Base-by-base conservation (phyloP, 2,113 vertebrate species). In the Tragelaphus imberbis region DNA sequence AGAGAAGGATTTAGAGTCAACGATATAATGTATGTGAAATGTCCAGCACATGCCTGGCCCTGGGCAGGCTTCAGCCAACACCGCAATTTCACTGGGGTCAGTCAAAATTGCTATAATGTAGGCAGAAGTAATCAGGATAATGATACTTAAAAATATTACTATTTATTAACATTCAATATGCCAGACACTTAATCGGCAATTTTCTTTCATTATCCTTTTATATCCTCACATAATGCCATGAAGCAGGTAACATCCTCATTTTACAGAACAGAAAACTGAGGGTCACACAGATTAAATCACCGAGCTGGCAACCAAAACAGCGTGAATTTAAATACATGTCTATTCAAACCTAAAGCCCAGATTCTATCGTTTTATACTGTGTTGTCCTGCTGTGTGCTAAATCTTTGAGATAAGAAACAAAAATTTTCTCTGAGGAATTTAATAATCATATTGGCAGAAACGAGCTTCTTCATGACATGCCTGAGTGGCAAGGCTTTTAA, bases 381-480 rank as follows among this genome's bases (percentile, higher is more conserved):
- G 25, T 33, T 87, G 44, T 75, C 58, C 85, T 71, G 79, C 30
- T 30, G 0, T 79, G 96, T 94, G 27, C 47, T 16, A 28, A 65
- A 40, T 91, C 79, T 92, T 6, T 91, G 61, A 30, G 87, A 59
- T 84, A 84, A 33, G 80, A 93, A 80, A n/a, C 5, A 17, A 96
- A 95, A n/a, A 77, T 75, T 17, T 96, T 89, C 16, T 82, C 49
- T 7, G 65, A 91, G 53, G 88, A 93, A 87, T 33, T 63, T 81
- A 97, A 85, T 88, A 90, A 92, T 80, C 90, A 44, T 63, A 82
- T 51, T 82, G 97, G 94, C 93, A 93, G 85, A 95, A 90, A 82
- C 27, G 25, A 61, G 19, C 65, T 92, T 96, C 49, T 93, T 63
- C 27, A n/a, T 53, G 59, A 85, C 16, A 61, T 12, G 55, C 81